Evolutionary conservation across 2,113 vertebrate species (phyloP), one percentile per base, ranked within the genome.

Genomic region (Hystrix cristata): DNA sequence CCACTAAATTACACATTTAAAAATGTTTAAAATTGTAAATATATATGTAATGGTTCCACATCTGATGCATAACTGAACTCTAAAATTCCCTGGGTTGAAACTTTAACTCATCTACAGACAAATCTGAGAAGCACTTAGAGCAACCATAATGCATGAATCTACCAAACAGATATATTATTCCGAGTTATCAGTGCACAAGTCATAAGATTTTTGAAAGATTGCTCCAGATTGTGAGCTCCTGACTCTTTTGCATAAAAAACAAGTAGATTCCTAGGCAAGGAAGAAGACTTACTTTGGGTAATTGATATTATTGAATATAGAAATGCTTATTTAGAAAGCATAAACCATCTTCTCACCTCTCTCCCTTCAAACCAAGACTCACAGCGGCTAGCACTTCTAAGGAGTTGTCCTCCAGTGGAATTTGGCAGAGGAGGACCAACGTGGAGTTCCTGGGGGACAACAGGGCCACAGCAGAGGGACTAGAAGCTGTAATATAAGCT

Each of bases 291-390:
- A 51, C 60, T 71, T 71, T 90, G 79, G 48, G 65, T 82, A 53
- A 60, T 65, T 85, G 89, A 23, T 65, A 23, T 74, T 80, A 15
- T 29, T 25, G 51, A 90, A 82, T 6, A 5, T 57, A 69, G 38
- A 72, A 60, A 53, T 78, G 57, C 48, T 95, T 83, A 62, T 62
- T 69, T 34, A 71, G 62, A 78, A n/a, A 80, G 48, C 57, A 59
- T 90, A 94, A 87, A 87, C 38, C 38, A 89, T 89, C 46, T 97
- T 18, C n/a, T 80, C 27, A 48, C 34, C 29, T 74, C n/a, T 62
- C 5, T 4, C 62, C 46, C 46, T 51, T 84, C 55, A 91, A 81
- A 43, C 38, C n/a, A 87, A 59, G 29, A 48, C 59, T 82, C 51
- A 12, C 1, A 7, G 48, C 64, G 69, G 83, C n/a, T 71, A 38